Percentiles rank a stretch among this genome's conserved stretches.
Evolutionary conservation across 2,888 invertebrate genomes (phyloP).

Genomic region (Podabrus alpinus): DNA sequence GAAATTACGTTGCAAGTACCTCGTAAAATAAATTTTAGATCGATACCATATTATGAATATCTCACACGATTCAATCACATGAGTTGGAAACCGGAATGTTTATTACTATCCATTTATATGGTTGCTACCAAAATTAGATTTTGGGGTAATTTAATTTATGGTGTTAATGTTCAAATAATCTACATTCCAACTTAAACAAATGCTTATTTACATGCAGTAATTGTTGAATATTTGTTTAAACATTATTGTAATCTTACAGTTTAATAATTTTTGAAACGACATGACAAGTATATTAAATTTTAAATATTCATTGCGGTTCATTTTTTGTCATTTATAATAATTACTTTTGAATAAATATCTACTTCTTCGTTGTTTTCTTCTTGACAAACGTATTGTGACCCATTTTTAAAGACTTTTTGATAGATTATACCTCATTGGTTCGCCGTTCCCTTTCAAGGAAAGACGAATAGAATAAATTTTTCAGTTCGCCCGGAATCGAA

Average conservation of each 20-base stretch:
- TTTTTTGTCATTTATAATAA: too few species aligned
- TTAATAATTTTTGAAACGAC: neutral
- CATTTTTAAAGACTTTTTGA: too few species aligned
- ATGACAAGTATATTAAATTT: too few species aligned
- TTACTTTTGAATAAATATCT: too few species aligned
- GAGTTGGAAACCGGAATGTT: constrained; percentile 15
- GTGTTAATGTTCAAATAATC: constrained; percentile 17
- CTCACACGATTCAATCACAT: constrained; percentile 17
- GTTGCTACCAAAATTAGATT: constrained; percentile 18
- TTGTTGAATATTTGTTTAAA: neutral
- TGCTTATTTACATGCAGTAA: neutral
- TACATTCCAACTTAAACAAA: constrained; percentile 6
- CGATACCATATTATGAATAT: constrained; percentile 11
- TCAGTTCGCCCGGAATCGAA: too few species aligned
- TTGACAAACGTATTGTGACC: too few species aligned
- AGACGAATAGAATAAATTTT: too few species aligned
- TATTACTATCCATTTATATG: constrained; percentile 16
- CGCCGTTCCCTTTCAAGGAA: too few species aligned
- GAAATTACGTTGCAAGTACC: neutral
- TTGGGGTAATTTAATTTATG: constrained; percentile 16
- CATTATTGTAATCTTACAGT: neutral
- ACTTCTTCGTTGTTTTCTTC: too few species aligned
- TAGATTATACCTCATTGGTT: too few species aligned
- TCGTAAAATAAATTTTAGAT: constrained; percentile 8
- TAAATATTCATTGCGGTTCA: too few species aligned